Conservation (phyloP, 2,113 vertebrate species). For the Hippocampus barbouri region DNA sequence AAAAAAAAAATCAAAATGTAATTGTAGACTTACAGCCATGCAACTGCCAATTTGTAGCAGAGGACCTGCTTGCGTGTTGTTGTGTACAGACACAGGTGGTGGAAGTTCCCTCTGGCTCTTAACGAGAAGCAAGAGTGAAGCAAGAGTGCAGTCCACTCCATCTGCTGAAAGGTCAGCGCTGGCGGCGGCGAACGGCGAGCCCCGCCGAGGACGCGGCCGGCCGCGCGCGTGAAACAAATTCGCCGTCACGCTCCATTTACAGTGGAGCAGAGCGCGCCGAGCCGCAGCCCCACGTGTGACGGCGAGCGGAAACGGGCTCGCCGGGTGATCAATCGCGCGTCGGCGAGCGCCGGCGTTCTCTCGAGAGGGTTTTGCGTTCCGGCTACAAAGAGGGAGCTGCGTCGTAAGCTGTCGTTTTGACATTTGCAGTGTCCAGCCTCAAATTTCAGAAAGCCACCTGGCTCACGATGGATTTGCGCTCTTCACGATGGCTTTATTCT, state of each 20-base stretch:
- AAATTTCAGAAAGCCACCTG: constrained; percentile 31
- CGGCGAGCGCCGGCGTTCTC: neutral
- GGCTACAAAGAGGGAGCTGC: constrained; percentile 11
- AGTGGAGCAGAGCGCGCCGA: neutral
- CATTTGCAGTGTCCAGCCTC: constrained; percentile 57
- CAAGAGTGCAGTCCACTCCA: constrained; percentile 37
- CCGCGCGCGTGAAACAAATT: constrained; percentile 41
- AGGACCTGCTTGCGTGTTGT: constrained; percentile 23
- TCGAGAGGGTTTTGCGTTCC: constrained; percentile 5
- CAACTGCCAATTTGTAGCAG: constrained; percentile 30
- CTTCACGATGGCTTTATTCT: neutral
- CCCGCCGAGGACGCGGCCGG: constrained; percentile 12
- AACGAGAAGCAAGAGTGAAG: constrained; percentile 17
- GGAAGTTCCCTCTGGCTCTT: constrained; percentile 32
- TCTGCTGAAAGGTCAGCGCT: constrained; percentile 59
- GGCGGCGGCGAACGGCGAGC: constrained; percentile 29
- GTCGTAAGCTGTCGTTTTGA: constrained; percentile 44
- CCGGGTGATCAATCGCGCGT: neutral
- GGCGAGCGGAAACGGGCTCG: constrained; percentile 27
- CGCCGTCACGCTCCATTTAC: constrained; percentile 46
- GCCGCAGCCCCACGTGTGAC: constrained; percentile 12
- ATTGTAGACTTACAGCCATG: neutral
- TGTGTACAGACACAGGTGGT: constrained; percentile 19
- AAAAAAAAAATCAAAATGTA: no score
- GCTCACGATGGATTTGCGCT: neutral